Evolutionary conservation across 2,797 vertebrate species (phyloP).

Genomic region (Malurus leucopterus): DNA sequence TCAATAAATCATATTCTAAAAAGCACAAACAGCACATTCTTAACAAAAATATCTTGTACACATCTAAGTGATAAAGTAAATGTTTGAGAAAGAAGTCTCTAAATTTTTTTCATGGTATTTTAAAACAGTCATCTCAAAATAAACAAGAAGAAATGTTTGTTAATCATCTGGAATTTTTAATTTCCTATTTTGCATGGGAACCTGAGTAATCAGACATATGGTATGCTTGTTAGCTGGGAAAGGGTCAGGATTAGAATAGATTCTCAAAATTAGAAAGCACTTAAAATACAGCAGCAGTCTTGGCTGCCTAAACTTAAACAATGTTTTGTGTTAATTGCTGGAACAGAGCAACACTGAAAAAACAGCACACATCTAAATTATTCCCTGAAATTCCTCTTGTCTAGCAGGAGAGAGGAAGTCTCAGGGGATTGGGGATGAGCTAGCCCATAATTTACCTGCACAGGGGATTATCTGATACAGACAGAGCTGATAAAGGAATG

Average conservation of each 20-base stretch:
- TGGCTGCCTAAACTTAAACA: constrained; percentile 21
- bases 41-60: not conserved
- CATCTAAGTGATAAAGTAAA: not conserved
- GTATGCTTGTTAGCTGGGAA: constrained; percentile 53
- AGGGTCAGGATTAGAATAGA: constrained; percentile 29
- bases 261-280: constrained; percentile 25
- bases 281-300: constrained; percentile 22
- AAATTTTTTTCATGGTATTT: not conserved
- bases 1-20: constrained; percentile 8
- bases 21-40: not conserved
- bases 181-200: constrained; percentile 64
- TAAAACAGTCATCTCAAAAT: constrained; percentile 46
- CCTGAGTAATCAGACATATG: constrained; percentile 51
- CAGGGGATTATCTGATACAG: not conserved
- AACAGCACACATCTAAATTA: not conserved
- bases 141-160: constrained; percentile 53
- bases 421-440: not conserved
- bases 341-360: not conserved
- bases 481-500: not conserved
- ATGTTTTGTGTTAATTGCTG: constrained; percentile 21
- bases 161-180: constrained; percentile 58
- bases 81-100: not conserved
- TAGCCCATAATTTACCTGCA: not conserved
- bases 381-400: not conserved
- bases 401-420: not conserved